These are phyloP conservation scores for Noctua janthina DNA, from an alignment of 2,888 invertebrate species.

Conservation along the genomic window DNA sequence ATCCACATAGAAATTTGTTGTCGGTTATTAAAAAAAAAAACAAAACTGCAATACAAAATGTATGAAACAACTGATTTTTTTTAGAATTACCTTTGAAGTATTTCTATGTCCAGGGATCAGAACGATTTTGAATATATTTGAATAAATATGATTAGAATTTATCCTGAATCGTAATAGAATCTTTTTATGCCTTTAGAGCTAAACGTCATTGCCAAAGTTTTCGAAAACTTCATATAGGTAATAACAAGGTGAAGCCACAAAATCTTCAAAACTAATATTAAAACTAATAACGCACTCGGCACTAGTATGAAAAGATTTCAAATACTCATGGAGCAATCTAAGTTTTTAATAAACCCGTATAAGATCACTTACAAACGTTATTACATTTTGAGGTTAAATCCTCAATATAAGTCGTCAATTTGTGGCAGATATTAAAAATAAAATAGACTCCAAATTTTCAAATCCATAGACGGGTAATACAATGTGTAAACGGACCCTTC, in stretches of 20 bases:
- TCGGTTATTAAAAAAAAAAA: too few species aligned
- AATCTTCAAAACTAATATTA: constrained; percentile 40
- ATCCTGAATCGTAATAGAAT: background rate
- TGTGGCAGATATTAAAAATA: background rate
- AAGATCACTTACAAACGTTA: background rate
- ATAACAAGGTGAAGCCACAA: constrained; percentile 1
- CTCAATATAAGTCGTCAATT: background rate
- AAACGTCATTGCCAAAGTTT: background rate
- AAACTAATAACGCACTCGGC: constrained; percentile 30
- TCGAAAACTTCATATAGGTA: constrained; percentile 7
- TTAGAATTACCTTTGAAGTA: too few species aligned
- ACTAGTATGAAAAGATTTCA: constrained; percentile 22
- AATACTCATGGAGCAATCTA: constrained; percentile 33
- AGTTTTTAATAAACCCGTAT: constrained; percentile 40
- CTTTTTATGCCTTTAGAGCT: background rate
- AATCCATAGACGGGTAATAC: too few species aligned
- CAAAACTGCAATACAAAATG: too few species aligned
- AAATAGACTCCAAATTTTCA: too few species aligned
- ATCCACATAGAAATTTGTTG: too few species aligned
- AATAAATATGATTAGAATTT: background rate
- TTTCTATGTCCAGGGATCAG: too few species aligned
- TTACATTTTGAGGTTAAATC: constrained; percentile 1
- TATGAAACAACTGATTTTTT: too few species aligned
- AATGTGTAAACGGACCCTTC: background rate
- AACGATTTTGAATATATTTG: too few species aligned